Base-by-base conservation (phyloP, 2,797 vertebrate species). In the Argentina silus region DNA sequence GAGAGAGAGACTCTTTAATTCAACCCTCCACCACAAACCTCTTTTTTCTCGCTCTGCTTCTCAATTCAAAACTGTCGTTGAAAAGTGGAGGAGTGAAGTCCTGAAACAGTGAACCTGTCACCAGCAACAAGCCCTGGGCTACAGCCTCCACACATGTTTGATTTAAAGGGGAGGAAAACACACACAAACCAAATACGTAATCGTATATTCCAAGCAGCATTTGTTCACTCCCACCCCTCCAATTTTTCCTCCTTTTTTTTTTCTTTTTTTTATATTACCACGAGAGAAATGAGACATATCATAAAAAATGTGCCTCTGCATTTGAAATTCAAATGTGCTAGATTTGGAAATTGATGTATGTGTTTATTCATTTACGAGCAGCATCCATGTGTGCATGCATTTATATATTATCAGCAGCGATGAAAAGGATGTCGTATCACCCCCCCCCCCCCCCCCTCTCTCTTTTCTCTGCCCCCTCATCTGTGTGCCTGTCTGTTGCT, bases 281-380 rank as follows among this genome's bases (percentile, higher is more conserved):
- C 80, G 71, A 82, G 86, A 88, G 88, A 89, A 89, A 91, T 89
- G 89, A 90, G 87, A 92, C 87, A 85, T 87, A 88, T 90, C 83
- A 65, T 88, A 83, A 90, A 90, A 76, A 79, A 78, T 53, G 62
- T 36, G 45, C 73, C 23, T 3, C 44, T 21, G 80, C 88, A 90
- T 91, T 91, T 91, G 87, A 90, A 90, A 78, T 90, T 92, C 90
- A 90, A 92, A 92, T 91, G 86, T 74, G 87, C 84, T 85, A 78
- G 84, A 84, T 89, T 42, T 60, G 89, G 86, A 91, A 91, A 89
- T 88, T 90, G 90, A 92, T 89, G 89, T 88, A 90, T 90, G 89
- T 91, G 90, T 92, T 92, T 90, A 86, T 90, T 90, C 86, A 86
- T 91, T 91, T 90, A 89, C 84, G 80, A 88, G 88, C 85, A 82